Conservation (phyloP, 1,140 invertebrate species). For the Chelonus insularis region DNA sequence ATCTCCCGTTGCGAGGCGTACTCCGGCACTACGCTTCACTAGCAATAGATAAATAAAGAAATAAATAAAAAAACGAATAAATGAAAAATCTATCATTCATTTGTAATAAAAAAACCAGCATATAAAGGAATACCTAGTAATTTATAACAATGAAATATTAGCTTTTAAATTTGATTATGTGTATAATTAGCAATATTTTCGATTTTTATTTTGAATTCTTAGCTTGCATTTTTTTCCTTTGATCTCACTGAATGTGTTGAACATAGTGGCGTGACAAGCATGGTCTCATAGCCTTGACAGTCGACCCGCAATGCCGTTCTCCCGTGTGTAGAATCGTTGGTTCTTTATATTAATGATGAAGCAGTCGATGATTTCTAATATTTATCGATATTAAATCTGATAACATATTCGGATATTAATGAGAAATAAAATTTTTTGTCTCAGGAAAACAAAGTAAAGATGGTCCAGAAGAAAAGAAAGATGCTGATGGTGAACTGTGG, state of each 20-base stretch:
- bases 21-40: constrained; percentile 26
- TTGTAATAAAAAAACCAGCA: no score
- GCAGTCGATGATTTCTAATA: not conserved
- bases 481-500: constrained; percentile 84
- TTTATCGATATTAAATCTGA: not conserved
- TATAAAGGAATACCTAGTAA: no score
- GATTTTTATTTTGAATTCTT: no score
- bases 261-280: constrained; percentile 46
- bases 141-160: no score
- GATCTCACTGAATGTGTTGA: constrained; percentile 38
- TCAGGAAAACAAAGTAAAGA: constrained; percentile 59
- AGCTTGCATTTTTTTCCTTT: constrained; percentile 38
- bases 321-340: constrained; percentile 8
- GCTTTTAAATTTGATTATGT: no score
- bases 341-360: not conserved
- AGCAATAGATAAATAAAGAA: not conserved
- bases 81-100: no score
- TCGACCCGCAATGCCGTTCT: constrained; percentile 42
- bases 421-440: constrained; percentile 27
- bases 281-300: constrained; percentile 53
- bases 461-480: constrained; percentile 75
- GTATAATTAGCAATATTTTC: no score
- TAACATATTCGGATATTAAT: not conserved
- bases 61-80: not conserved
- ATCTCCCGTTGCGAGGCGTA: constrained; percentile 32